Base-by-base conservation (phyloP, 1,140 invertebrate species). In the Hypsibius dujardini region DNA sequence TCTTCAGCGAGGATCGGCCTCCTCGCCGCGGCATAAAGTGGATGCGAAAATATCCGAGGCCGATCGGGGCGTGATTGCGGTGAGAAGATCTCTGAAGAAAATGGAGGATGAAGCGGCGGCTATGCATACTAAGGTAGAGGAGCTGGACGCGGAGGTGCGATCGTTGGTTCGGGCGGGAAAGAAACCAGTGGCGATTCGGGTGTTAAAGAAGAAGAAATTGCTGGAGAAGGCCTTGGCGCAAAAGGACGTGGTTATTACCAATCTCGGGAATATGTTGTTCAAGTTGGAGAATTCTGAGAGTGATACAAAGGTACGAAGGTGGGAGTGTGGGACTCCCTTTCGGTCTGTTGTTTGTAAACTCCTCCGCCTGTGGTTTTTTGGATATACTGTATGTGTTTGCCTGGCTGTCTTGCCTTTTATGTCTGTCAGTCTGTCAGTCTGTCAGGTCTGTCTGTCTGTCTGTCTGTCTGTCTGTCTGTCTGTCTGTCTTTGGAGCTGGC, bases 281-380 rank as follows among this genome's bases (percentile, higher is more conserved):
- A 12, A 40, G 12, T 42, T 67, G 40, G 62, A 67, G 42, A 67
- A 67, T 67, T 67, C 62, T 15, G 62, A 67, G 42, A 67, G 12
- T 3, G 62, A 67, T 67, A 40, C 12, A 67, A 67, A 67, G 62
- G 62, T 67, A 67, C 12, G 62, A 15, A 56, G 62, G 28, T 28
- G 28, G 28, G 28, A 28, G 28, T 28, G 28, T 28, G 28, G 28
- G 28, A 28, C 28, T 28, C 28, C 28, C 28, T 28, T 28, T 28
- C 0, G 28, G 28, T 28, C 0, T 28, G 28, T 28, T 28, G 28
- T 28, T 0, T 28, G 28, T 28, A 28, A 28, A 28, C 28, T 28
- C 28, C 28, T 28, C 28, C 28, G 0, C 28, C 28, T 28, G 28
- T 28, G 28, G 28, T 28, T 28, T 28, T 0, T 28, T 28, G 28